Conservation (phyloP, 1,140 invertebrate species). For the Temnothorax longispinosus region DNA sequence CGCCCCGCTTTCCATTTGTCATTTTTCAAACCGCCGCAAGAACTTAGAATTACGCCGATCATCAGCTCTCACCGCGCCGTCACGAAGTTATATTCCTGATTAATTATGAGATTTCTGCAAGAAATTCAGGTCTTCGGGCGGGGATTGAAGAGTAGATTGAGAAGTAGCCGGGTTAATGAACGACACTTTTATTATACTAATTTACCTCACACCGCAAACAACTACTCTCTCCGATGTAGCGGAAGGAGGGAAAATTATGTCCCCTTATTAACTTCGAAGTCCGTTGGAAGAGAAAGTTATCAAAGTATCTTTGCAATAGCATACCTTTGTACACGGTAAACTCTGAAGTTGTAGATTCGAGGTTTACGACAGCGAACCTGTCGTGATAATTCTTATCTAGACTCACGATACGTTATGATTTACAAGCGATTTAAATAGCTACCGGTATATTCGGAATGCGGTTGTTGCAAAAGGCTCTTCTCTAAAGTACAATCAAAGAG, state of each 20-base stretch:
- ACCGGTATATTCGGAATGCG: not conserved
- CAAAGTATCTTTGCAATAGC: constrained; percentile 17
- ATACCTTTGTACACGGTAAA: constrained; percentile 1
- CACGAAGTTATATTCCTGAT: constrained; percentile 57
- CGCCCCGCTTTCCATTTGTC: constrained; percentile 22
- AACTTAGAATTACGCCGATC: constrained; percentile 69
- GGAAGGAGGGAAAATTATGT: constrained; percentile 35
- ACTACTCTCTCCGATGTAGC: constrained; percentile 7
- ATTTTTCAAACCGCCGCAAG: constrained; percentile 62
- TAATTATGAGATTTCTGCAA: constrained; percentile 39
- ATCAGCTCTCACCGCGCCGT: constrained; percentile 71
- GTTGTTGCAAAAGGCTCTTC: not conserved
- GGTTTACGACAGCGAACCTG: not conserved
- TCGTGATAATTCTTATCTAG: not conserved
- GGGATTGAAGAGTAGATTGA: constrained; percentile 34
- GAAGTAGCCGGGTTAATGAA: constrained; percentile 41
- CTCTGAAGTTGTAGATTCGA: not conserved
- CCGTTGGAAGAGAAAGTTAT: constrained; percentile 36
- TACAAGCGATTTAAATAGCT: not conserved
- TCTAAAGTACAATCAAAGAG: not conserved
- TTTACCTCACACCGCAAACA: constrained; percentile 26
- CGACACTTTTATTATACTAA: constrained; percentile 53
- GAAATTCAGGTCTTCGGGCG: constrained; percentile 18
- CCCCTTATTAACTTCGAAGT: constrained; percentile 26
- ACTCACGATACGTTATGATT: constrained; percentile 2